Evolutionary conservation across 2,797 vertebrate species (phyloP), one percentile per base, ranked within the genome.

Genomic region (Poliocrania exsul): DNA sequence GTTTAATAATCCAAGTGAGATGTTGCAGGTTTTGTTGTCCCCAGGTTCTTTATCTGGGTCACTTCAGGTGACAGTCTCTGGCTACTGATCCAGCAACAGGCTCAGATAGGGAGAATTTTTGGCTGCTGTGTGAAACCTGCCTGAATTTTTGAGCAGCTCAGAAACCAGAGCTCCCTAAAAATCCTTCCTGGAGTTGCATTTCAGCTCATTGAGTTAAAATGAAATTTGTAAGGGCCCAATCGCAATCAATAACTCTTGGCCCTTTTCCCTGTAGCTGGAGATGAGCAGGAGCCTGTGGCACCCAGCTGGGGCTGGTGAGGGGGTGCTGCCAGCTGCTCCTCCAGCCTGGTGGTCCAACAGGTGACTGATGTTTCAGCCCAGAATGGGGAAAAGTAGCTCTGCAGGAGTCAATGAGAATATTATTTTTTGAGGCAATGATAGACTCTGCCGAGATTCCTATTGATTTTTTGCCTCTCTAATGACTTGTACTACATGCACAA

Each of bases 401-500:
- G 29, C 51, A 46, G 70, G 78, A 93, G 95, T 95, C 94, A 87
- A 91, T 94, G 89, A 78, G 86, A 94, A 91, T 95, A 96, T 94
- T 86, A 90, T 92, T 96, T 97, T 90, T 94, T 92, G 95, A 94
- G 93, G 85, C 75, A 93, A 75, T 89, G 78, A 95, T 77, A 69
- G 86, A 91, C 60, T 92, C 83, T 38, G 8, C 67, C 5, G 23
- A 94, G 79, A 78, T 92, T 84, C 70, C 51, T 82, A 93, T 90
- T 84, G 95, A 94, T 96, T 95, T 95, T 60, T 93, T 58, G 54
- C 56, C 61, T 81, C 71, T 95, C 84, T 96, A 95, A 95, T 97
- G 93, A 95, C 79, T 95, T 96, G 79, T 92, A 93, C 91, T 96
- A 95, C 95, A 96, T 93, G 94, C 92, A 86, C 89, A 86, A 46